These are phyloP conservation scores for Myxocyprinus asiaticus DNA, from an alignment of 2,113 vertebrate genomes.

Conservation along the genomic window DNA sequence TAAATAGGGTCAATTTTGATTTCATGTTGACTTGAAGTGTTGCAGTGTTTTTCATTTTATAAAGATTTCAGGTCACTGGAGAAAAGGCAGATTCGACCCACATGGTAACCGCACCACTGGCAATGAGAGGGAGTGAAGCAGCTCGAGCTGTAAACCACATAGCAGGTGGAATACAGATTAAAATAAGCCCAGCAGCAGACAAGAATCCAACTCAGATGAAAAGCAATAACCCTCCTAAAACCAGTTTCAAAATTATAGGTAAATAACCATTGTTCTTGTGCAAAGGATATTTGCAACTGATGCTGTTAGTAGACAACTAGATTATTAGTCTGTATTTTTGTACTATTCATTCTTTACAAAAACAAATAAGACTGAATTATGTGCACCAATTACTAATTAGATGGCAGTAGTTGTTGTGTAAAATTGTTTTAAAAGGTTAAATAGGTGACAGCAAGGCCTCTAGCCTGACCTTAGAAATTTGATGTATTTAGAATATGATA, in stretches of 20 bases:
- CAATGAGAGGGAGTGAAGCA: slow-evolving; percentile 16
- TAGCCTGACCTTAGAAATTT: slow-evolving; percentile 38
- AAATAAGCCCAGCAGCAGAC: slow-evolving; percentile 47
- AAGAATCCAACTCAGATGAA: background rate
- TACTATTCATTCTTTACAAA: too few relatives aligned
- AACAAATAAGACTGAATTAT: too few relatives aligned
- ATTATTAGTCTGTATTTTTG: too few relatives aligned
- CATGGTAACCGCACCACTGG: background rate
- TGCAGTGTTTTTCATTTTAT: background rate
- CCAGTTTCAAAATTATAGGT: slow-evolving; percentile 59
- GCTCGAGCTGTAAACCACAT: background rate
- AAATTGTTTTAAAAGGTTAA: slow-evolving; percentile 17
- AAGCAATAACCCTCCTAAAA: slow-evolving; percentile 29
- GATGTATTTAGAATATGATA: slow-evolving; percentile 34
- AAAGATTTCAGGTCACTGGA: slow-evolving; percentile 31
- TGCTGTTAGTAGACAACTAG: too few relatives aligned
- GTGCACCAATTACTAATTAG: too few relatives aligned
- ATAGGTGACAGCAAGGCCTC: background rate
- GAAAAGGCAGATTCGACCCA: slow-evolving; percentile 4
- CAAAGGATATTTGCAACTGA: too few relatives aligned
- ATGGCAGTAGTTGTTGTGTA: background rate
- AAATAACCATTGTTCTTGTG: background rate
- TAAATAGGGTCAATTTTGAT: too few relatives aligned
- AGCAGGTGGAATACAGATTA: slow-evolving; percentile 50
- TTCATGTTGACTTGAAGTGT: too few relatives aligned